Evolutionary conservation across 2,113 vertebrate species (phyloP).

Genomic region (Odocoileus hemionus): DNA sequence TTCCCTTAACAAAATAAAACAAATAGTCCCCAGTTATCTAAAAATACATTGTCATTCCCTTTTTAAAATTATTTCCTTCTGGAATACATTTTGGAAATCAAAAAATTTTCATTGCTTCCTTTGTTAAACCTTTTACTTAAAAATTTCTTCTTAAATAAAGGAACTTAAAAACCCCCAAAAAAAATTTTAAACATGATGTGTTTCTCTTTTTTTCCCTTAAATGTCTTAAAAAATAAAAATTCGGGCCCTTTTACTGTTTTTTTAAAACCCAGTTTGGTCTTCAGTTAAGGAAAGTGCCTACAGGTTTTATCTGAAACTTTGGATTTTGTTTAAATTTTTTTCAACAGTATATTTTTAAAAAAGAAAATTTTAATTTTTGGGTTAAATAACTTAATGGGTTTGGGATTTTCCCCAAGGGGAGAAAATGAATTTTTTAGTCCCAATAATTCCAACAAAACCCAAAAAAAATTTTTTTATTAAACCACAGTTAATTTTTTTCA

Average conservation of each 20-base stretch:
- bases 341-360: background rate
- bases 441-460: background rate
- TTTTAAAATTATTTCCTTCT: background rate
- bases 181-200: constrained; percentile 39
- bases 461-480: too few relatives aligned
- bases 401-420: background rate
- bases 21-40: background rate
- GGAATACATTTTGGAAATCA: background rate
- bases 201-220: constrained; percentile 68
- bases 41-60: background rate
- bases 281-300: constrained; percentile 91
- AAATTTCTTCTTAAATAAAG: background rate
- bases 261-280: constrained; percentile 98
- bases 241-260: constrained; percentile 95
- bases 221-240: constrained; percentile 97
- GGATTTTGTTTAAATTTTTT: background rate
- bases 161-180: background rate
- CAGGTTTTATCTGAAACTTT: background rate
- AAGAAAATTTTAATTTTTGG: background rate
- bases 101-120: background rate
- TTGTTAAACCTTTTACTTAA: background rate
- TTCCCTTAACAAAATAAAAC: background rate
- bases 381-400: background rate
- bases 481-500: background rate
- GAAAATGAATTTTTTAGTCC: background rate